Conservation (phyloP, 2,888 invertebrate genomes). For the Hartigia nigra region DNA sequence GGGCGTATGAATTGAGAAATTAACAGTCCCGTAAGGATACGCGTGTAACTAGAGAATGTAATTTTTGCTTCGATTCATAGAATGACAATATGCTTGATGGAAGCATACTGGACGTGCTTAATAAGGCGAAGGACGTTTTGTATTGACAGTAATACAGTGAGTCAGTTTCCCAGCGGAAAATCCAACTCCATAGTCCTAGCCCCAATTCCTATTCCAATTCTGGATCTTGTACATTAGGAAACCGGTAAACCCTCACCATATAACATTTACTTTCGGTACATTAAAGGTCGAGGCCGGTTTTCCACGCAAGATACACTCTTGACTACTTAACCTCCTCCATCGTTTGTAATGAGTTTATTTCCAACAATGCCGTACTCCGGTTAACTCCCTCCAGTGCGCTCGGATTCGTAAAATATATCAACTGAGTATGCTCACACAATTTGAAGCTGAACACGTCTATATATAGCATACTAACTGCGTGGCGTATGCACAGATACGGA, state of each 20-base stretch:
- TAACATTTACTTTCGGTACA: conserved; percentile 11
- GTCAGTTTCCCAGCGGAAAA: background rate
- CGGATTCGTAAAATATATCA: conserved; percentile 9
- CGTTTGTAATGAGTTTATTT: conserved; percentile 41
- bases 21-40: background rate
- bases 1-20: background rate
- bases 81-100: background rate
- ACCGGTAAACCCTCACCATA: background rate
- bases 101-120: background rate
- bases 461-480: background rate
- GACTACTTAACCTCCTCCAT: conserved; percentile 35
- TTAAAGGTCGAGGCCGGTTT: conserved; percentile 20
- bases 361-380: conserved; percentile 30
- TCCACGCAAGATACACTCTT: conserved; percentile 31
- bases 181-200: background rate
- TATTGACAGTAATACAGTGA: background rate
- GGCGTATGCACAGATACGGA: background rate
- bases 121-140: background rate
- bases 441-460: background rate
- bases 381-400: conserved; percentile 13
- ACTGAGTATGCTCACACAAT: background rate
- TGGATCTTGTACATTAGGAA: background rate
- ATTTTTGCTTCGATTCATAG: background rate
- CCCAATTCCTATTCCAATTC: background rate
- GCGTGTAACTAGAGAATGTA: background rate